phyloP scores from a whole-genome alignment of 2,113 vertebrate species.

The Dermatemys mawii region DNA sequence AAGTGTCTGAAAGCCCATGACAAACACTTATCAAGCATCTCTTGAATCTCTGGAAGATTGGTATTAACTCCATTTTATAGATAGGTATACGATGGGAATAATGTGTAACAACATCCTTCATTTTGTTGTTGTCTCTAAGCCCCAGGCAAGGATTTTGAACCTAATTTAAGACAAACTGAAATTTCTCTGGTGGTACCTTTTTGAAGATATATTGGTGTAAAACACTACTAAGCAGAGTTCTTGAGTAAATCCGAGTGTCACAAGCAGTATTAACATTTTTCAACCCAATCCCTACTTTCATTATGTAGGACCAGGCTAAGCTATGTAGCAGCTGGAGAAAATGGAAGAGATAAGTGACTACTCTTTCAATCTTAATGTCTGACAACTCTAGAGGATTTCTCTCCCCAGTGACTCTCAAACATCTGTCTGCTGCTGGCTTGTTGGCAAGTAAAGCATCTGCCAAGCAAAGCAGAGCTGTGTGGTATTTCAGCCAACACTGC shows the following conservation, averaged over 20 bases:
- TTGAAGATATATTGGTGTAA: constrained; percentile 23
- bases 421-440: neutral
- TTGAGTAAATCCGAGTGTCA: neutral
- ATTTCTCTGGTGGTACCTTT: neutral
- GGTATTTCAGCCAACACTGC: constrained; percentile 1
- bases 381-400: neutral
- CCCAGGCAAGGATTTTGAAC: constrained; percentile 10
- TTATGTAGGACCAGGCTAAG: neutral
- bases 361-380: neutral
- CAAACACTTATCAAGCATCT: constrained; percentile 48
- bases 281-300: neutral
- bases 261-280: neutral
- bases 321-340: neutral
- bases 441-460: constrained; percentile 55
- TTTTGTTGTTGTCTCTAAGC: constrained; percentile 6
- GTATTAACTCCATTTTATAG: constrained; percentile 52
- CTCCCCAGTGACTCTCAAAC: constrained; percentile 4
- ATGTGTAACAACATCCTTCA: constrained; percentile 42
- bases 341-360: neutral
- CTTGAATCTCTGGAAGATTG: constrained; percentile 29
- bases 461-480: constrained; percentile 20
- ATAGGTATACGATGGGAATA: neutral
- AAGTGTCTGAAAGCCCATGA: constrained; percentile 49
- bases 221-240: neutral
- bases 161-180: neutral